Evolutionary conservation across 2,113 vertebrate species (phyloP), one percentile per base, ranked within the genome.

Genomic region (Dasypus novemcinctus): DNA sequence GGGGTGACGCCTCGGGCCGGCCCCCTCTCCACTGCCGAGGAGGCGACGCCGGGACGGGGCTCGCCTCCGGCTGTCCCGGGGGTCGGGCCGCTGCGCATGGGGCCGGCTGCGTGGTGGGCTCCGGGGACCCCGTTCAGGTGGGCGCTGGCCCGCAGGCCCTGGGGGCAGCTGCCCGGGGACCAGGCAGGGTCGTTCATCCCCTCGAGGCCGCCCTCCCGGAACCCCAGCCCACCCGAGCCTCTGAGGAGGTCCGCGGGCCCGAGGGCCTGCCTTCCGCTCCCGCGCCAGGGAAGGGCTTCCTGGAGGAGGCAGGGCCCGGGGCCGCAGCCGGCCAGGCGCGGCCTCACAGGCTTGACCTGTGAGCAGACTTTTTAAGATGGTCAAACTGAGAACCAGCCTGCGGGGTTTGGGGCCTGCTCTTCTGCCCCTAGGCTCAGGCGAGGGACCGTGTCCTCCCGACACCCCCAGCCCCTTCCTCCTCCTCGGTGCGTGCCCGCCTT

Each of bases 141-240:
- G 49, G 49, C 54, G 15, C 2, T 4, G 54, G 54, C 54, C 5
- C 80, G 69, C 5, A 3, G 36, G 29, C 20, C 8, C 9, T 2
- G 33, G 20, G 18, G 82, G 23, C 15, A 14, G 2, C 5, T 0
- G 0, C 3, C 2, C 15, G 27, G 75, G 0, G 1, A 27, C 9
- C 11, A 5, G 41, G 36, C 23, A 31, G 8, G 13, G 46, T 27
- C 0, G 2, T 21, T 66, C 41, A 18, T 84, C 52, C 66, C n/a
- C 49, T 38, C 3, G 20, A 38, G 2, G 29, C 75, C 43, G 0
- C 0, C 72, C 66, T 4, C 61, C 79, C 36, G 52, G 12, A 52
- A 38, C 52, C 46, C n/a, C 7, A 13, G 21, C 43, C 29, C 12
- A 7, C 1, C 33, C 9, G 38, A 13, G 29, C 52, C 38, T 13